These are phyloP conservation scores for Propithecus perrieri DNA, from an alignment of 2,797 vertebrate species.

Conservation along the genomic window DNA sequence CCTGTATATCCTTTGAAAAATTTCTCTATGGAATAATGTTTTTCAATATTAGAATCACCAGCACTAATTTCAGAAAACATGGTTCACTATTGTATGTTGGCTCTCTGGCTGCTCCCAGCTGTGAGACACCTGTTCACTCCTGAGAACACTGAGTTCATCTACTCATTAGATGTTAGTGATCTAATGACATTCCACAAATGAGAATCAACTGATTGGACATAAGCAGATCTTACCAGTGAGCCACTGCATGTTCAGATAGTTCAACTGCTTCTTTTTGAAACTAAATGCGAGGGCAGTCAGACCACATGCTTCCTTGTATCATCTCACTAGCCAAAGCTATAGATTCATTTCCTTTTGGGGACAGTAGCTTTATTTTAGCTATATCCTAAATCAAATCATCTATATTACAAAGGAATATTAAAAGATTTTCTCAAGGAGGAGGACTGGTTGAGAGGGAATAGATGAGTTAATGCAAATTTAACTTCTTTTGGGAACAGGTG, in stretches of 20 bases:
- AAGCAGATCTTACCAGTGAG: not conserved
- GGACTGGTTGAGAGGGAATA: not conserved
- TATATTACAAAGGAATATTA: conserved; percentile 5
- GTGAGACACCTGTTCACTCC: conserved; percentile 18
- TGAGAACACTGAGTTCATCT: not conserved
- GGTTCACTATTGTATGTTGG: not conserved
- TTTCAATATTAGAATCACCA: conserved; percentile 18
- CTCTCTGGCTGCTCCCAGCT: conserved; percentile 15
- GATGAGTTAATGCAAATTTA: conserved; percentile 16
- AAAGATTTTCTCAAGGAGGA: not conserved
- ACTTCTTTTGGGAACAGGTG: not conserved
- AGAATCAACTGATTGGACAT: not conserved
- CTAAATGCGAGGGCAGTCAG: not conserved
- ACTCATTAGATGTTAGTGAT: not conserved
- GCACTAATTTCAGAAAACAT: conserved; percentile 9
- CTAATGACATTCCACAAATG: not conserved
- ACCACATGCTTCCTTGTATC: not conserved
- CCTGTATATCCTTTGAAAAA: not conserved
- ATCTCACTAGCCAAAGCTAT: not conserved
- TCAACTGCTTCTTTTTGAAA: conserved; percentile 7
- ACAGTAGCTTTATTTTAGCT: not conserved
- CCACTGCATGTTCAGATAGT: not conserved
- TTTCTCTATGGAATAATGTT: not conserved
- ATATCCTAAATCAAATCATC: not conserved
- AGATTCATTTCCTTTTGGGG: not conserved